Evolutionary conservation across 2,888 invertebrate species (phyloP).

Genomic region (Ichneumon xanthorius): DNA sequence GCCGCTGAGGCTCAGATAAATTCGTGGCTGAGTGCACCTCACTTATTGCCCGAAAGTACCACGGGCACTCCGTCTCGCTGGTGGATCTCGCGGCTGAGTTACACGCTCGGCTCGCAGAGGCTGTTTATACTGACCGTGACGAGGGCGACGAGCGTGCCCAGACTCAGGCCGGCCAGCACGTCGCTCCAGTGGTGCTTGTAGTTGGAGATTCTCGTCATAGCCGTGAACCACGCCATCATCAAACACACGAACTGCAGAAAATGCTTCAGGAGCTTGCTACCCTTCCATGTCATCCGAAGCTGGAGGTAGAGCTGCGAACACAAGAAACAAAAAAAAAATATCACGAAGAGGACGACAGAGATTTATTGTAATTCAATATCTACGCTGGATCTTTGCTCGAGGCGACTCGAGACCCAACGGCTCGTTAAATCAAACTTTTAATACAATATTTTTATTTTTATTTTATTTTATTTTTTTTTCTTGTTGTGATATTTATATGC

Average conservation of each 20-base stretch:
- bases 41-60: slow-evolving; percentile 37
- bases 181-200: slow-evolving; percentile 99
- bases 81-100: slow-evolving; percentile 26
- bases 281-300: slow-evolving; percentile 92
- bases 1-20: slow-evolving; percentile 13
- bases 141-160: slow-evolving; percentile 90
- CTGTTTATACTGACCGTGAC: slow-evolving; percentile 88
- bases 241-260: slow-evolving; percentile 93
- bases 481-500: slow-evolving; percentile 42
- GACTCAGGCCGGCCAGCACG: slow-evolving; percentile 92
- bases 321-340: background rate
- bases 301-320: slow-evolving; percentile 93
- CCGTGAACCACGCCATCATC: slow-evolving; percentile 93
- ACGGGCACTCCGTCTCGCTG: slow-evolving; percentile 10
- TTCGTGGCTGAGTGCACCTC: slow-evolving; percentile 26
- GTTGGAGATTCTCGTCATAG: slow-evolving; percentile 96
- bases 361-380: slow-evolving; percentile 55
- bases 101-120: background rate
- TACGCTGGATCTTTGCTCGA: slow-evolving; percentile 16
- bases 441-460: slow-evolving; percentile 28
- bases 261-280: slow-evolving; percentile 93
- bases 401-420: background rate
- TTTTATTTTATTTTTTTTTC: slow-evolving; percentile 32
- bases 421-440: slow-evolving; percentile 16
- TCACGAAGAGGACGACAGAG: background rate